Base-by-base conservation (phyloP, 1,140 invertebrate species). In the Chironomus tepperi region DNA sequence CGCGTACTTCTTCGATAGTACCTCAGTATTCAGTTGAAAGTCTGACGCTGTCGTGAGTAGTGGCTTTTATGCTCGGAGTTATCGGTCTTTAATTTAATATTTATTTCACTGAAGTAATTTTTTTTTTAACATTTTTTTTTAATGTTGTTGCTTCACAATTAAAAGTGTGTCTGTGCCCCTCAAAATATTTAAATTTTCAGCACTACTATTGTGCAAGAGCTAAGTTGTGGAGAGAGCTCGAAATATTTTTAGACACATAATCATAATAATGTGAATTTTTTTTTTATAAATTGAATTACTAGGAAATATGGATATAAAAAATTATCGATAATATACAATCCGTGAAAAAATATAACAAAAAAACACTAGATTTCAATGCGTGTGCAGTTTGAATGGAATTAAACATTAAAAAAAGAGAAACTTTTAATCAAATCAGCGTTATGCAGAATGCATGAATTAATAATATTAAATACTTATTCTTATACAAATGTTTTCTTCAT, bases 401-500 rank as follows among this genome's bases (percentile, higher is more conserved):
- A 57, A 57, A n/a, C n/a, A n/a, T n/a, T n/a, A 57, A n/a, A 57
- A n/a, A 57, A n/a, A 57, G n/a, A 57, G n/a, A 57, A 57, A 47
- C 3, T 57, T 12, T 57, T 12, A n/a, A 57, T 12, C 12, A 57
- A 57, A 57, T 57, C n/a, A 10, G 15, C 43, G 12, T 57, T 57
- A 57, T 57, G 47, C n/a, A 57, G 12, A 57, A 57, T 57, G 47
- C n/a, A 57, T 57, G 47, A 57, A 57, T 12, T 57, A n/a, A 15
- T 57, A 57, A 57, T n/a, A 57, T 10, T 10, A 47, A 43, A 57
- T 57, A n/a, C 47, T 15, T n/a, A 57, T 57, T 5, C n/a, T 57
- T 47, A 10, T 57, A n/a, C n/a, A 12, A 12, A n/a, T 5, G 15
- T 9, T n/a, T 57, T 12, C 47, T 57, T 57, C n/a, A 57, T n/a